Evolutionary conservation across 2,888 invertebrate genomes (phyloP).

Genomic region (Noctua janthe): DNA sequence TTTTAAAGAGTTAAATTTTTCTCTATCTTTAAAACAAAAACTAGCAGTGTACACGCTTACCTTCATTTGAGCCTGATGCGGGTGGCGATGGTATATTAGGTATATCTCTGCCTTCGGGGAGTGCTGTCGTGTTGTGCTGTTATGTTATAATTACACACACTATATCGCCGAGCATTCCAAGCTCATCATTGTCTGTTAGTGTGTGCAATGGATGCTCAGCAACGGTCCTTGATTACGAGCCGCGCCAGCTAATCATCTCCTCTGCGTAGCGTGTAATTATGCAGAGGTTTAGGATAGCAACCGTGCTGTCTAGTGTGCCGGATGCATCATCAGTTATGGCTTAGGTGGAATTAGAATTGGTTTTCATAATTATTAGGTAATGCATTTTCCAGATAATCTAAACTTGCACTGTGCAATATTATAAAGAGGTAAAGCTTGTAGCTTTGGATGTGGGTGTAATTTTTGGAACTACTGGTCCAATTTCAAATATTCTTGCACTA

Average conservation of each 20-base stretch:
- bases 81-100: not conserved
- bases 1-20: not conserved
- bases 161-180: slow-evolving; percentile 28
- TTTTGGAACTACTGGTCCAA: not conserved
- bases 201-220: slow-evolving; percentile 62
- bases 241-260: slow-evolving; percentile 67
- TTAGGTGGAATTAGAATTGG: slow-evolving; percentile 10
- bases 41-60: not conserved
- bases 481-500: not conserved
- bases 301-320: slow-evolving; percentile 14
- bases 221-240: slow-evolving; percentile 71
- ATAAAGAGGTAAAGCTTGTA: no score
- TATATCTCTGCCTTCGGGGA: not conserved
- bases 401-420: not conserved
- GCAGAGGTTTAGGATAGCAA: slow-evolving; percentile 62
- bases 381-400: not conserved
- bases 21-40: not conserved
- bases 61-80: no score
- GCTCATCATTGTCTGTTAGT: slow-evolving; percentile 57
- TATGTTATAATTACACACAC: not conserved
- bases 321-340: slow-evolving; percentile 31
- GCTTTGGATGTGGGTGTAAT: no score
- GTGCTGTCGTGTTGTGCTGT: not conserved
- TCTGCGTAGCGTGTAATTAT: slow-evolving; percentile 68
- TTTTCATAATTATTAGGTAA: not conserved